Conservation (phyloP, 2,797 vertebrate genomes). For the Streptopelia turtur region DNA sequence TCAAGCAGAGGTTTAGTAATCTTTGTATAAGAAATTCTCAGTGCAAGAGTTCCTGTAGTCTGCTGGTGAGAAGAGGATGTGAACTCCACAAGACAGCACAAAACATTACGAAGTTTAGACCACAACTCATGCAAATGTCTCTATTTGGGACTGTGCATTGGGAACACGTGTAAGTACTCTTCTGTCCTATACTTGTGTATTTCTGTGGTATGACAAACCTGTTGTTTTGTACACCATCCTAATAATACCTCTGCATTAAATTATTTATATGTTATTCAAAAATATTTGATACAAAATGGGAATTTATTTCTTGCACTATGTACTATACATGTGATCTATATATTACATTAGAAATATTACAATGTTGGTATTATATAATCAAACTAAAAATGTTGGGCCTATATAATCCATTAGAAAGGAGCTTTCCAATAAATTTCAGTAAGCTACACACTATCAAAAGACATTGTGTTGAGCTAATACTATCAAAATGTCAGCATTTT, state of each 20-base stretch:
- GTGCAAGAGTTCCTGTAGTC: neutral
- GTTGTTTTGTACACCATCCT: neutral
- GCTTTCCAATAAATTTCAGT: neutral
- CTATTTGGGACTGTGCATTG: no score
- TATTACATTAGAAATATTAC: neutral
- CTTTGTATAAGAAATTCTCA: neutral
- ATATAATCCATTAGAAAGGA: neutral
- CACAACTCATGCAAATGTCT: neutral
- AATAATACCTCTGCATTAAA: neutral
- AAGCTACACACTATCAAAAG: neutral
- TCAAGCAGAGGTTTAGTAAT: neutral
- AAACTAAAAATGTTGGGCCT: neutral
- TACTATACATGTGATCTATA: neutral
- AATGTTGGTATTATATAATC: neutral
- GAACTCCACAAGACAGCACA: neutral
- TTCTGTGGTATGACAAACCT: neutral
- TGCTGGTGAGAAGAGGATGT: neutral
- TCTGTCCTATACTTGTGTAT: neutral
- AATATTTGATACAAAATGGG: neutral
- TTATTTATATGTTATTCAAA: neutral
- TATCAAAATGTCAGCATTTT: neutral
- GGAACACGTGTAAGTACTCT: neutral
- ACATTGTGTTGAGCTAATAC: neutral
- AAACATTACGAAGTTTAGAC: fast-evolving
- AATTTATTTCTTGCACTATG: neutral